Percentiles rank a stretch among this genome's conserved stretches.
Evolutionary conservation across 2,113 vertebrate genomes (phyloP).

Genomic region (Lepisosteus oculatus): DNA sequence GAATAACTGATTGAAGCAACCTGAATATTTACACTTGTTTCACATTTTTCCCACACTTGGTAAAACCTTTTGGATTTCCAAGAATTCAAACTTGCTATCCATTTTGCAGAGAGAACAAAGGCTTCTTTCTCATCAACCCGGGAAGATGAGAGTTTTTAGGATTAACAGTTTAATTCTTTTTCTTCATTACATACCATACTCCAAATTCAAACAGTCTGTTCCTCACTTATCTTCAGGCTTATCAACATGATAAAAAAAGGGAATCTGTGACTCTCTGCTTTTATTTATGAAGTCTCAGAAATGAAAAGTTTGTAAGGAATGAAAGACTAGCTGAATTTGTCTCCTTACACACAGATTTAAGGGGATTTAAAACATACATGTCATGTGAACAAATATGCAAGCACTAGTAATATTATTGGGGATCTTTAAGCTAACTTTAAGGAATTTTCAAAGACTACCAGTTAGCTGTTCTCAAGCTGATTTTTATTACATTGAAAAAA

Average conservation of each 20-base stretch:
- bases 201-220: background rate
- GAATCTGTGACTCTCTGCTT: background rate
- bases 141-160: background rate
- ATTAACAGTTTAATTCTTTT: background rate
- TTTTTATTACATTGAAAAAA: too few relatives aligned
- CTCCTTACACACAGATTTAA: too few relatives aligned
- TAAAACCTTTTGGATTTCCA: background rate
- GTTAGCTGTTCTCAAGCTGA: too few relatives aligned
- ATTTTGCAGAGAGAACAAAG: background rate
- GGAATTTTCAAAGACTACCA: too few relatives aligned
- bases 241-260: background rate
- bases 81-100: background rate
- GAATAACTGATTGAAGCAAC: too few relatives aligned
- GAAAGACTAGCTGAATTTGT: too few relatives aligned
- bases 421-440: too few relatives aligned
- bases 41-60: background rate
- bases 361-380: too few relatives aligned
- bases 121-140: background rate
- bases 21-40: background rate
- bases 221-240: background rate
- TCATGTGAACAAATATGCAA: too few relatives aligned
- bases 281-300: background rate
- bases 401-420: too few relatives aligned
- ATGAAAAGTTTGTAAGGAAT: too few relatives aligned
- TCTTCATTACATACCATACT: background rate